phyloP scores from a whole-genome alignment of 2,113 vertebrate species.

The Oophaga pumilio region DNA sequence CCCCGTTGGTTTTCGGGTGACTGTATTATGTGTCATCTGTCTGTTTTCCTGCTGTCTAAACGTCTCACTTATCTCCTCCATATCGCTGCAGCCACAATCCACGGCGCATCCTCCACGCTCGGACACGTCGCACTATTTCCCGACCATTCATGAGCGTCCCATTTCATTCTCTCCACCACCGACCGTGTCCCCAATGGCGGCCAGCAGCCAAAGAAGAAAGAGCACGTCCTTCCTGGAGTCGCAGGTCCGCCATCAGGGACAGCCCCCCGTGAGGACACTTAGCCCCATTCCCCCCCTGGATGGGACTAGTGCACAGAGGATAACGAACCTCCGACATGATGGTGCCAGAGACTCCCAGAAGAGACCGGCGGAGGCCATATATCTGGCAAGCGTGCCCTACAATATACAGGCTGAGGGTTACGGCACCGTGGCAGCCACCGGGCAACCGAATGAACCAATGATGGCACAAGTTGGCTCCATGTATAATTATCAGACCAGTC shows the following conservation, averaged over 20 bases:
- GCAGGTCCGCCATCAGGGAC: conserved; percentile 85
- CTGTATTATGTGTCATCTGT: conserved; percentile 74
- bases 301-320: conserved; percentile 74
- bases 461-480: conserved; percentile 75
- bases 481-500: conserved; percentile 81
- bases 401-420: conserved; percentile 69
- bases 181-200: conserved; percentile 81
- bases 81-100: conserved; percentile 93
- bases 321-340: conserved; percentile 78
- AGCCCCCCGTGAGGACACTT: conserved; percentile 83
- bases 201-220: conserved; percentile 91
- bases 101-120: conserved; percentile 81
- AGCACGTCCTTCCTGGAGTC: conserved; percentile 97
- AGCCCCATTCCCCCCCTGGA: conserved; percentile 85
- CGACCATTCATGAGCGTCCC: conserved; percentile 90
- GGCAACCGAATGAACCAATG: conserved; percentile 71
- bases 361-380: conserved; percentile 83
- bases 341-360: conserved; percentile 81
- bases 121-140: conserved; percentile 89
- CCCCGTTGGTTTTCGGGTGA: conserved; percentile 64
- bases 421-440: conserved; percentile 66
- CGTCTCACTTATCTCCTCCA: conserved; percentile 89
- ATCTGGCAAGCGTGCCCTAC: conserved; percentile 76
- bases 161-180: conserved; percentile 96
- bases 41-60: conserved; percentile 79